Evolutionary conservation across 2,113 vertebrate genomes (phyloP), one percentile per base, ranked within the genome.

Genomic region (Castor canadensis): DNA sequence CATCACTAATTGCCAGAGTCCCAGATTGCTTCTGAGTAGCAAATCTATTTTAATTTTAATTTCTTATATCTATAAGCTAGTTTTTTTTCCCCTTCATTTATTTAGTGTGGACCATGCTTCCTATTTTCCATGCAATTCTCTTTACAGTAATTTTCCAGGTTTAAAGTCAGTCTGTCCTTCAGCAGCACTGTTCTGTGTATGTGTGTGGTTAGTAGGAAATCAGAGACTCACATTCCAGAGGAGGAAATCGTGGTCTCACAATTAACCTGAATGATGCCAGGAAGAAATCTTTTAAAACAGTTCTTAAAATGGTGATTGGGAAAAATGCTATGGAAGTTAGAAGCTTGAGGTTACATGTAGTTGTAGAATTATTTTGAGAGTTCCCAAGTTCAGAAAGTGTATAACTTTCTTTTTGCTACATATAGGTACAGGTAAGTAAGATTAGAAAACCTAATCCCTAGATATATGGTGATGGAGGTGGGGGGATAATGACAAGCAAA

Each of bases 181-280:
- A 17, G 64, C n/a, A 83, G 43, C 54, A 45, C 1, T 56, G 79
- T 20, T 56, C 45, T 60, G 6, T 91, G 10, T 26, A 47, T 62
- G 16, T n/a, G 9, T 83, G 95, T 95, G 94, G 73, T 89, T 93
- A 30, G 66, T 9, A 64, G 52, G 72, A 58, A 93, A 80, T 94
- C 92, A 77, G 67, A 96, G 56, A 54, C 45, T 93, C 81, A 49
- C 76, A 43, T 86, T 96, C 88, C 94, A 45, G 40, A 85, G 60
- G 60, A 95, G 56, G 87, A 91, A 93, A 69, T 91, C 75, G 0
- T 56, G 62, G 80, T 71, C 84, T 90, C 82, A 75, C 79, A 66
- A 87, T 96, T 93, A 76, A 89, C 13, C 0, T 89, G 88, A 97
- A 80, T 72, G 75, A 96, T 93, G 79, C 62, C 86, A 88, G 71